phyloP scores from a whole-genome alignment of 2,888 invertebrate genomes.

The Ichneumoninae sp. region DNA sequence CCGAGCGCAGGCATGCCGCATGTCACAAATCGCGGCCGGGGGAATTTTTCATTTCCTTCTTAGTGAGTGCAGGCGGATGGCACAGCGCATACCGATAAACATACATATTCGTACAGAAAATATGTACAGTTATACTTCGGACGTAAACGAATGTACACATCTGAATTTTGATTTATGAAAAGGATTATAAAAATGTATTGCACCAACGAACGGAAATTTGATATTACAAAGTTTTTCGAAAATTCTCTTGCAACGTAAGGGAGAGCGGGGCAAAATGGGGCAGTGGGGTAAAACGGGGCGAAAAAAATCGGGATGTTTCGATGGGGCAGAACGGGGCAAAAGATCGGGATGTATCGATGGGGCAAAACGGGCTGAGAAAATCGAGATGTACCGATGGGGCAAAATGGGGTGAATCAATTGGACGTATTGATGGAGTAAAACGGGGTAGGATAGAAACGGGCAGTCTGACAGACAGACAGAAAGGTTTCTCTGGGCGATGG shows the following conservation, averaged over 20 bases:
- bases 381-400: too few species aligned
- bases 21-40: slow-evolving; percentile 56
- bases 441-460: too few species aligned
- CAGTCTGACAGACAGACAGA: too few species aligned
- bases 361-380: too few species aligned
- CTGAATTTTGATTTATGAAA: slow-evolving; percentile 38
- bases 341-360: too few species aligned
- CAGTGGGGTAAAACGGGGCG: too few species aligned
- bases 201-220: slow-evolving; percentile 2
- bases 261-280: too few species aligned
- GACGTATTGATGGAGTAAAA: too few species aligned
- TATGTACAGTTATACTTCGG: neutral
- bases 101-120: neutral
- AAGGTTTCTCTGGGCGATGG: too few species aligned
- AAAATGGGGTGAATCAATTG: too few species aligned
- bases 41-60: slow-evolving; percentile 64
- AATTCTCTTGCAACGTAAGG: neutral
- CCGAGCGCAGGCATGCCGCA: neutral
- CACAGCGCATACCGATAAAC: neutral
- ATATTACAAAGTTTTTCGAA: neutral
- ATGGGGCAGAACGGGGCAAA: too few species aligned
- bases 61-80: neutral
- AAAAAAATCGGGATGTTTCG: too few species aligned
- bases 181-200: slow-evolving; percentile 38
- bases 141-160: slow-evolving; percentile 14